Base-by-base conservation (phyloP, 1,140 invertebrate genomes). In the Agrypnia vestita region DNA sequence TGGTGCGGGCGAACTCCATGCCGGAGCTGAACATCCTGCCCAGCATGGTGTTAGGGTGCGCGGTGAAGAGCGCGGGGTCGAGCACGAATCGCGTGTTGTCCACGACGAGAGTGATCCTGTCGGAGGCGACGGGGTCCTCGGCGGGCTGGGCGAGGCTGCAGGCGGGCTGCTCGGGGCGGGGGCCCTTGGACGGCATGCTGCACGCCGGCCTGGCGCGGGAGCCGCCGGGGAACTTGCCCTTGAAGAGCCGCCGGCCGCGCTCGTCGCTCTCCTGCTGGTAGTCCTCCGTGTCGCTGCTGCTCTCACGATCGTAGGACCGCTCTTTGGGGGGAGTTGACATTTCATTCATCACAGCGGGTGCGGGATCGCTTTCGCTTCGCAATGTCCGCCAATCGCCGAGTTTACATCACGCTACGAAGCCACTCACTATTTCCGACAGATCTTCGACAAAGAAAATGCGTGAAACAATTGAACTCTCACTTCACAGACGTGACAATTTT, bases 21-120 rank as follows among this genome's bases (percentile, higher is more conserved):
- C 96, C 96, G 15, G 97, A 96, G 86, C 96, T 97, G 86, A 99
- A 99, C 98, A 99, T 99, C 84, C 97, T 94, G 21, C 98, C 98
- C 6, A 97, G 84, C 96, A 98, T 97, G 0, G 97, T 98, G 86
- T 97, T 97, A 6, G 96, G 96, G 89, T 97, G 95, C 0, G 95
- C 94, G 9, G 95, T 95, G 84, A 99, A 97, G 69, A 98, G 90
- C 11, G 95, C 93, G 4, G 96, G 96, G 89, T 99, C 97, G 1
- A 98, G 93, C 7, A 97, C 93, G 87, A 97, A 98, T 10, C 76
- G 67, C 15, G 82, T 81, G 47, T 77, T 75, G 73, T 83, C 82
- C 10, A 83, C 82, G 10, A 74, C 59, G 11, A 83, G 51, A 3
- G 80, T 78, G 43, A 83, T 75, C 8, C 75, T 69, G 56, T 83